phyloP scores from a whole-genome alignment of 2,888 invertebrate species.

The Spisula solida region DNA sequence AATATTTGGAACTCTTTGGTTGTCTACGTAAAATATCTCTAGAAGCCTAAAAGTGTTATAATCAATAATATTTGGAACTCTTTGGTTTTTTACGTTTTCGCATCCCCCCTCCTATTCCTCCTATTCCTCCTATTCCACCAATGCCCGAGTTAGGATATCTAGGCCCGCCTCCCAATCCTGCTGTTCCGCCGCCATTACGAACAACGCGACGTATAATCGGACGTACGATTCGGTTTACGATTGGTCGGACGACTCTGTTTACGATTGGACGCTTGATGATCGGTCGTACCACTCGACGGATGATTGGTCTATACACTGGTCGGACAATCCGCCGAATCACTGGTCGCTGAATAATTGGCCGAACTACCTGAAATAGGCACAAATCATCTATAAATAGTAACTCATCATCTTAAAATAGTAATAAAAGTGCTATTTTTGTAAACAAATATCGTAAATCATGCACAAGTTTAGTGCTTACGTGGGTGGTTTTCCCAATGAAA shows the following conservation, averaged over 20 bases:
- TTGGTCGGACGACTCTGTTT: slow-evolving; percentile 54
- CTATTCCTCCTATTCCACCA: neutral
- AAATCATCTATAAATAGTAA: neutral
- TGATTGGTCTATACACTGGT: slow-evolving; percentile 60
- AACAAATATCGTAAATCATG: too few species aligned
- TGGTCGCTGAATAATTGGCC: slow-evolving; percentile 59
- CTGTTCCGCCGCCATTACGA: slow-evolving; percentile 7
- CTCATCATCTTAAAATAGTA: neutral
- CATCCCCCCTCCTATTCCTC: neutral
- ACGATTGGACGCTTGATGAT: slow-evolving; percentile 57
- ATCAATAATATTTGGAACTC: slow-evolving; percentile 39
- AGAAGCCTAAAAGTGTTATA: neutral
- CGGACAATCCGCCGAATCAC: slow-evolving; percentile 61
- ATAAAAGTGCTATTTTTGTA: neutral
- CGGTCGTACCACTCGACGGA: slow-evolving; percentile 60
- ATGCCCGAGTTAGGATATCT: slow-evolving; percentile 4
- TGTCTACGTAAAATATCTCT: neutral
- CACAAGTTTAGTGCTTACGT: too few species aligned
- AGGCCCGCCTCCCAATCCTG: slow-evolving; percentile 15
- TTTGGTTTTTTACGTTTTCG: slow-evolving; percentile 3
- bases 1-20: slow-evolving; percentile 30
- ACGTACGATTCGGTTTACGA: slow-evolving; percentile 52
- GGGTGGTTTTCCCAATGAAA: too few species aligned
- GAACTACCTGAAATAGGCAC: slow-evolving; percentile 52
- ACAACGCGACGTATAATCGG: slow-evolving; percentile 54